Evolutionary conservation across 2,888 invertebrate species (phyloP), one percentile per base, ranked within the genome.

Genomic region (Oscheius sp.): DNA sequence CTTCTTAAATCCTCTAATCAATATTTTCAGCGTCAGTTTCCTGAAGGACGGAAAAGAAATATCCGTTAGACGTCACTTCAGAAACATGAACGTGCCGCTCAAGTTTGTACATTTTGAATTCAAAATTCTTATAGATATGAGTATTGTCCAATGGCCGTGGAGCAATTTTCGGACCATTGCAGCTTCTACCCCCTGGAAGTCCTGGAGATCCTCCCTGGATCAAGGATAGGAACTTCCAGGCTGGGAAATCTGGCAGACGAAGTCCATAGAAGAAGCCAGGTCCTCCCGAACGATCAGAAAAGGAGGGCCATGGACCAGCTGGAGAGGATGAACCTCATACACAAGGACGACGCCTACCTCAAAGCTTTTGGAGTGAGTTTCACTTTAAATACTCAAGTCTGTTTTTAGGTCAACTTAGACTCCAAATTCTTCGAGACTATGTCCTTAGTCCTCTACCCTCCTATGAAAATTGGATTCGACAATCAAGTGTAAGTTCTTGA

Each of bases 161-260:
- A 68, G 31, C 53, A 29, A 39, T 67, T 12, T 31, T 23, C 39
- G 8, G 45, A 20, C 34, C n/a, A 27, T 1, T 29, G 12, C n/a
- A 5, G 31, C 17, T 71, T 55, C 61, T 72, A 65, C 34, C 76
- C 76, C 4, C 27, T 72, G 34, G 76, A 76, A 33, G 3, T 74
- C 17, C 65, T 73, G 10, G 15, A 23, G 3, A 63, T 76, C 29
- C n/a, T 55, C 6, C 58, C 63, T 6, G 76, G 76, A 63, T 73
- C 73, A 17, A 65, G 73, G 3, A 65, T 76, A 33, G 48, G 48
- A 33, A 64, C 50, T 12, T 31, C 48, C 10, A 15, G 20, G 3
- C 34, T 64, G 6, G 34, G 50, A 31, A n/a, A 27, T 25, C 33
- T 23, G 33, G 50, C 48, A 17, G 64, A 64, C 3, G 12, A 48